phyloP scores from a whole-genome alignment of 1,140 invertebrate genomes.

The Drosophila lowei region DNA sequence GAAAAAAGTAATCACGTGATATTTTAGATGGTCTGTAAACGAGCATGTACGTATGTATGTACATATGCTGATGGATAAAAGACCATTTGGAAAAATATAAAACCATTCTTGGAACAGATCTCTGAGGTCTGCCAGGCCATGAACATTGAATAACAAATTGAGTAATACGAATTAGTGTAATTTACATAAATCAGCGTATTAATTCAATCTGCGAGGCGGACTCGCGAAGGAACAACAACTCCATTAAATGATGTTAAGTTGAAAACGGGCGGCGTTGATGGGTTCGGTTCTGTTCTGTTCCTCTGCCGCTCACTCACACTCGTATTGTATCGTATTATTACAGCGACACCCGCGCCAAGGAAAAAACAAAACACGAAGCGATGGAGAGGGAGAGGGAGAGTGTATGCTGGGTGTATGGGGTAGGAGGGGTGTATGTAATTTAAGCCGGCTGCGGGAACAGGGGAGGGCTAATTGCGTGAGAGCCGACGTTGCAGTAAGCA shows the following conservation, averaged over 20 bases:
- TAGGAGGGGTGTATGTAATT: background rate
- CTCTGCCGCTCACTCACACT: constrained; percentile 13
- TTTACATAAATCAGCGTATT: constrained; percentile 78
- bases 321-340: constrained; percentile 37
- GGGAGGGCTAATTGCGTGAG: constrained; percentile 49
- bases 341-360: constrained; percentile 31
- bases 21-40: constrained; percentile 3
- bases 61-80: background rate
- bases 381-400: constrained; percentile 11
- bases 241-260: constrained; percentile 78
- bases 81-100: constrained; percentile 50
- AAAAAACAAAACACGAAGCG: background rate
- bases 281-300: constrained; percentile 17
- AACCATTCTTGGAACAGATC: constrained; percentile 25
- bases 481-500: constrained; percentile 42
- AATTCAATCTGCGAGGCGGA: constrained; percentile 69
- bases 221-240: constrained; percentile 58
- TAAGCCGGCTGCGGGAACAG: constrained; percentile 26
- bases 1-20: constrained; percentile 14
- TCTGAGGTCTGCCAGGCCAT: constrained; percentile 37
- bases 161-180: constrained; percentile 80
- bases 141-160: constrained; percentile 78
- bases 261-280: constrained; percentile 54
- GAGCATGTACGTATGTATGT: no score
- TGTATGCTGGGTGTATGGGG: background rate